Base-by-base conservation (phyloP, 1,140 invertebrate species). In the Araneus ventricosus region DNA sequence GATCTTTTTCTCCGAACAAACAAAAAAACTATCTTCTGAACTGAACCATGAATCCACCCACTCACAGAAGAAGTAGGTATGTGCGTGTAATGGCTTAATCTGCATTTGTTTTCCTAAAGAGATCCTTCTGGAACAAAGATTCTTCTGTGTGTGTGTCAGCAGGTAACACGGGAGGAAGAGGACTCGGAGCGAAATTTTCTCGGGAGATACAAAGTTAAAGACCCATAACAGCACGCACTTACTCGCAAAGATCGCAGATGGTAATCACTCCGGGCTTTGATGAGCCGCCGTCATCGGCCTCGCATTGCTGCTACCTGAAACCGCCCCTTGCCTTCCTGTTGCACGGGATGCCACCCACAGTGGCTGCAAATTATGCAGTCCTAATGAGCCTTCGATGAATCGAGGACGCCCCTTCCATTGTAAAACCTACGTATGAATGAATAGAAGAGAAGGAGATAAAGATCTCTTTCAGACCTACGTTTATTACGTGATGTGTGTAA, bases 311-410 rank as follows among this genome's bases (percentile, higher is more conserved):
- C 61, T 41, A 41, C 41, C 37, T 27, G 82, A 34, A n/a, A 67
- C 90, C 90, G 90, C 90, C 90, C 90, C 80, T 91, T 85, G 82
- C 90, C 67, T 86, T 87, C 91, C 85, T 93, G 84, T 93, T 93
- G 91, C 91, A 93, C 79, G 91, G 59, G 91, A 93, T 93, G 85
- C 91, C 91, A 93, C 91, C 91, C 91, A 93, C 84, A 27, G 63
- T 80, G 91, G 39, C 85, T 37, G 86, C 84, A 93, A 93, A 87
- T 61, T 93, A 57, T 93, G 91, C 63, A 45, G 45, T 57, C 79
- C 91, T 93, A 93, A 93, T 93, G 91, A 93, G 85, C 61, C 59
- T 88, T 41, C 63, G 91, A 93, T 70, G 82, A 59, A 79, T 41
- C 45, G 34, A 63, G 82, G 45, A 87, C 91, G 91, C 91, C 91